Evolutionary conservation across 2,888 invertebrate species (phyloP).

Genomic region (Tenthredo amoena): DNA sequence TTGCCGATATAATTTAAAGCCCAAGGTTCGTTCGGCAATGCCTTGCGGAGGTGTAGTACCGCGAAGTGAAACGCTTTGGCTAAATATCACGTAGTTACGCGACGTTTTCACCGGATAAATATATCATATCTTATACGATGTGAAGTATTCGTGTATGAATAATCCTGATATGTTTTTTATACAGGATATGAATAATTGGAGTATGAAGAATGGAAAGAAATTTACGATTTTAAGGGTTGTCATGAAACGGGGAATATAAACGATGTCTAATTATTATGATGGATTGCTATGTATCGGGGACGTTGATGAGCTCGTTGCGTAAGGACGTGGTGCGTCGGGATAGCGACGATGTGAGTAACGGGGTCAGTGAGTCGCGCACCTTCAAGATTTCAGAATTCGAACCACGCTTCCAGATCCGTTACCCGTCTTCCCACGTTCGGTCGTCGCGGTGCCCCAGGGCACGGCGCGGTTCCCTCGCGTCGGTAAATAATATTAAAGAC

Average conservation of each 20-base stretch:
- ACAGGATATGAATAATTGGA: background rate
- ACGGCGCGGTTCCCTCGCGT: constrained; percentile 33
- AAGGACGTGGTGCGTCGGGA: constrained; percentile 13
- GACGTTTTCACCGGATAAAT: constrained; percentile 40
- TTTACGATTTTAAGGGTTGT: background rate
- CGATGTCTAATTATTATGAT: background rate
- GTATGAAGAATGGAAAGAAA: background rate
- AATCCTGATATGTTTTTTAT: background rate
- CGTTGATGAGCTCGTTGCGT: constrained; percentile 37
- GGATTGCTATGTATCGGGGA: constrained; percentile 17
- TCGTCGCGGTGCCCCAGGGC: constrained; percentile 45
- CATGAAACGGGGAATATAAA: background rate
- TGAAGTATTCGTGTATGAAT: background rate
- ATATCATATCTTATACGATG: background rate
- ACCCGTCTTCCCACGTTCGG: constrained; percentile 51
- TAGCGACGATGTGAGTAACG: constrained; percentile 14
- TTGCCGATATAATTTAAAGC: constrained; percentile 15
- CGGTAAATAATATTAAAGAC: background rate
- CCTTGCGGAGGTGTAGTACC: constrained; percentile 9
- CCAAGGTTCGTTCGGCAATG: constrained; percentile 35
- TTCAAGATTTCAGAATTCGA: constrained; percentile 49
- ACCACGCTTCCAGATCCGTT: constrained; percentile 51
- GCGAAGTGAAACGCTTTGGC: constrained; percentile 33
- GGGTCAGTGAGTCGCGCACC: constrained; percentile 53
- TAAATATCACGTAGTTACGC: constrained; percentile 28